Conservation (phyloP, 2,888 invertebrate genomes). For the Brachylomia viminalis region DNA sequence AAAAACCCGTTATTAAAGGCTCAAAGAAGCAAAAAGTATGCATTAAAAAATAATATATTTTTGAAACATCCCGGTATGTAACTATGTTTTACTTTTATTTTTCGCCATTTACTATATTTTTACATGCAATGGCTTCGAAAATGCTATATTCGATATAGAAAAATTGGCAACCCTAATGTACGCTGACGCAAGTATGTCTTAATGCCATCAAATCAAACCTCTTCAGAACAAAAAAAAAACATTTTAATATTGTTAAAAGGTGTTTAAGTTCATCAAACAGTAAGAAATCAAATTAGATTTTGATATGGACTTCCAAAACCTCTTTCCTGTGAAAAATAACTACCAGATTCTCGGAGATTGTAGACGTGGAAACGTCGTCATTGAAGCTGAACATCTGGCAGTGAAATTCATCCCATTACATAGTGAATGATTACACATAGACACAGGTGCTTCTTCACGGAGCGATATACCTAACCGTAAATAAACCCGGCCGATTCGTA, state of each 20-base stretch:
- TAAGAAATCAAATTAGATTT: not conserved
- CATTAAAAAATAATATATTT: not conserved
- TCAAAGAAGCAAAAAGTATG: not conserved
- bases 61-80: too few relatives aligned
- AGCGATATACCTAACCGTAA: constrained; percentile 63
- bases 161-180: too few relatives aligned
- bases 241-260: not conserved
- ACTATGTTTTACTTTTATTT: too few relatives aligned
- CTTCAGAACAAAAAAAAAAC: not conserved
- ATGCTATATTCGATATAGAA: too few relatives aligned
- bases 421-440: constrained; percentile 74
- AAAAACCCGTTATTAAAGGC: not conserved
- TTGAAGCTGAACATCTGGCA: constrained; percentile 36
- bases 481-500: constrained; percentile 63
- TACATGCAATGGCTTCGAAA: too few relatives aligned
- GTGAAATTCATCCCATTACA: constrained; percentile 66
- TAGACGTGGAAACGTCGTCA: constrained; percentile 19
- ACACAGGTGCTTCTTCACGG: constrained; percentile 69
- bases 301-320: not conserved
- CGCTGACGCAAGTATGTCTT: constrained; percentile 3
- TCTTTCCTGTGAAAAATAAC: not conserved
- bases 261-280: not conserved
- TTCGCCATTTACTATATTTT: too few relatives aligned
- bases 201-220: constrained; percentile 12
- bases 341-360: not conserved